Evolutionary conservation across 2,113 vertebrate genomes (phyloP).

Genomic region (Thamnaconus septentrionalis): DNA sequence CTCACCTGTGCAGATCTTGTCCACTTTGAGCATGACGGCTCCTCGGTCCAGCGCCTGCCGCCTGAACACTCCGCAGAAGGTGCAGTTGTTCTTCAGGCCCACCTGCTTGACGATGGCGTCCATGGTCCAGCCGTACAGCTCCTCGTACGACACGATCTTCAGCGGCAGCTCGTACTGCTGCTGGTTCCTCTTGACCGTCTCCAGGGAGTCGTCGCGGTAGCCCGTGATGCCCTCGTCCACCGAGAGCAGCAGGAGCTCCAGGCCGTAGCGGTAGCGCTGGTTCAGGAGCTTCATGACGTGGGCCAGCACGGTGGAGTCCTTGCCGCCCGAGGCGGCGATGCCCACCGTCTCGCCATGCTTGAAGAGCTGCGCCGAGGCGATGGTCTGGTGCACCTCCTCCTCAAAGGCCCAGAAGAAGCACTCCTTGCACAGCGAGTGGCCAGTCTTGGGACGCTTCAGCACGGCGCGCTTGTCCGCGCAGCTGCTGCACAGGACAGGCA

Average conservation of each 20-base stretch:
- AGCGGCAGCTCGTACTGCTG: constrained; percentile 83
- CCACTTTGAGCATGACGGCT: constrained; percentile 83
- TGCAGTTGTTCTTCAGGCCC: constrained; percentile 85
- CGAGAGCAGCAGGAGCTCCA: constrained; percentile 82
- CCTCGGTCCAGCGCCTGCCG: constrained; percentile 85
- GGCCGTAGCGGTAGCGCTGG: constrained; percentile 76
- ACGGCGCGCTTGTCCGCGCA: constrained; percentile 71
- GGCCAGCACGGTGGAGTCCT: constrained; percentile 88
- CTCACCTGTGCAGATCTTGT: constrained; percentile 86
- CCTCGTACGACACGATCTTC: constrained; percentile 84
- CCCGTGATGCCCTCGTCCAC: constrained; percentile 89
- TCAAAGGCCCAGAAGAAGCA: constrained; percentile 88
- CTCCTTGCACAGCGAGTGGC: constrained; percentile 80
- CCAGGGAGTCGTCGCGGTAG: constrained; percentile 86
- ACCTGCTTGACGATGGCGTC: constrained; percentile 84
- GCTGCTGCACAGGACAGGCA: constrained; percentile 77
- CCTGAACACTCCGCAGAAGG: constrained; percentile 90
- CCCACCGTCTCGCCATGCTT: constrained; percentile 78
- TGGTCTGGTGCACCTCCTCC: constrained; percentile 84
- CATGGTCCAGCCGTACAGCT: constrained; percentile 92
- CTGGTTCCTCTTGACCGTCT: constrained; percentile 83
- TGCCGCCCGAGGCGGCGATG: constrained; percentile 86
- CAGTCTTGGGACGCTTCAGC: constrained; percentile 77
- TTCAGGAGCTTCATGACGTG: constrained; percentile 83
- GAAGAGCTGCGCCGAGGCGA: constrained; percentile 78